phyloP scores from a whole-genome alignment of 2,888 invertebrate species.

The Cheilosia grossa region DNA sequence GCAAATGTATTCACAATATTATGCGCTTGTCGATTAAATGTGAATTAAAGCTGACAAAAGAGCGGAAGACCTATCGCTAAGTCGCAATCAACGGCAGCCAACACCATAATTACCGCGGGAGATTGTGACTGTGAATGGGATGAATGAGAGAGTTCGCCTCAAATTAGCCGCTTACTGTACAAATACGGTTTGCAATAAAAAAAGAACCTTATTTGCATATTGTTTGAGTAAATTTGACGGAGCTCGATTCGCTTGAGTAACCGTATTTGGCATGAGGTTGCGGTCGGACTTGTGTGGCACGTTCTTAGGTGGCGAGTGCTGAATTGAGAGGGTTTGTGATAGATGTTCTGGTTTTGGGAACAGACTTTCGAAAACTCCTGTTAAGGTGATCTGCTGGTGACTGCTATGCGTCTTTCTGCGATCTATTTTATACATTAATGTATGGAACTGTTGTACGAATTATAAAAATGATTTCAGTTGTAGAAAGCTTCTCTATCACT shows the following conservation, averaged over 20 bases:
- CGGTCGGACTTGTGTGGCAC: neutral
- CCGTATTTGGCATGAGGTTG: conserved; percentile 15
- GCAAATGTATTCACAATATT: conserved; percentile 64
- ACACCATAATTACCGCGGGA: conserved; percentile 21
- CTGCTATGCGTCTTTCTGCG: neutral
- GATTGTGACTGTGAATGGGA: conserved; percentile 49
- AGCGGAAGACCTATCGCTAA: conserved; percentile 64
- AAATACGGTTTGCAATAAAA: conserved; percentile 31
- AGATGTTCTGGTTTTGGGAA: conserved; percentile 20
- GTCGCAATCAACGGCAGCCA: conserved; percentile 16
- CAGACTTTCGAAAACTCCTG: conserved; percentile 8
- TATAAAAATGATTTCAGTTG: too few relatives aligned
- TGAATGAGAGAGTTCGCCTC: conserved; percentile 34
- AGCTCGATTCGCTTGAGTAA: conserved; percentile 23
- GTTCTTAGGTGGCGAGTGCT: neutral
- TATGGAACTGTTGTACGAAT: neutral
- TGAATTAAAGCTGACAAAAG: conserved; percentile 69
- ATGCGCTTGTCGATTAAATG: conserved; percentile 49
- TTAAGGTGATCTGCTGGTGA: neutral
- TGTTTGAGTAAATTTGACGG: conserved; percentile 7
- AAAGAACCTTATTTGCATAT: conserved; percentile 37
- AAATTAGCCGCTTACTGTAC: conserved; percentile 51
- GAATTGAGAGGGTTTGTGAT: conserved; percentile 24
- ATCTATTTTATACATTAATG: neutral
- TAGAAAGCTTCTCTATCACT: too few relatives aligned